phyloP scores from a whole-genome alignment of 2,888 invertebrate species.

The Pterobdella sp. region DNA sequence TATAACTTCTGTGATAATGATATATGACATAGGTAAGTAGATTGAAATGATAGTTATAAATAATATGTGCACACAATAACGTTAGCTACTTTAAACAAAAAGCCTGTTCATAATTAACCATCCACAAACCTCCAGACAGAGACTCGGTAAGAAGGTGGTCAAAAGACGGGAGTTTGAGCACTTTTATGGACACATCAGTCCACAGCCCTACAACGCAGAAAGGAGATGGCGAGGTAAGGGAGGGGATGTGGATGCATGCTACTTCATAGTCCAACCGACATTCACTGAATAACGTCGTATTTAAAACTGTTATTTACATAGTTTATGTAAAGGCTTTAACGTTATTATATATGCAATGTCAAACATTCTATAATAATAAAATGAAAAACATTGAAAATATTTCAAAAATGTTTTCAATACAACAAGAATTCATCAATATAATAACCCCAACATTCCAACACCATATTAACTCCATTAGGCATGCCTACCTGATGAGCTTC shows the following conservation, averaged over 20 bases:
- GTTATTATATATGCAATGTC: too few species aligned
- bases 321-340: too few species aligned
- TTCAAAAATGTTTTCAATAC: too few species aligned
- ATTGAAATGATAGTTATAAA: neutral
- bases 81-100: too few species aligned
- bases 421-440: too few species aligned
- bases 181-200: constrained; percentile 89
- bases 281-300: constrained; percentile 42
- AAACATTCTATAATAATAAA: too few species aligned
- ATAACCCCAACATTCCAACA: too few species aligned
- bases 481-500: constrained; percentile 41
- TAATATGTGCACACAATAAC: too few species aligned
- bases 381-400: too few species aligned
- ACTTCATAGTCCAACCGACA: constrained; percentile 79
- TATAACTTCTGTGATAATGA: constrained; percentile 70
- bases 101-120: too few species aligned
- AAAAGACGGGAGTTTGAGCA: constrained; percentile 72
- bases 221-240: constrained; percentile 49
- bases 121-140: constrained; percentile 62
- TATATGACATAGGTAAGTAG: neutral
- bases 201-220: constrained; percentile 87
- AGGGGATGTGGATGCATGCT: constrained; percentile 87
- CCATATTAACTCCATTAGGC: neutral
- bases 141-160: constrained; percentile 75
- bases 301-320: neutral